phyloP scores from a whole-genome alignment of 1,140 invertebrate genomes.

The Frieseomelitta varia region DNA sequence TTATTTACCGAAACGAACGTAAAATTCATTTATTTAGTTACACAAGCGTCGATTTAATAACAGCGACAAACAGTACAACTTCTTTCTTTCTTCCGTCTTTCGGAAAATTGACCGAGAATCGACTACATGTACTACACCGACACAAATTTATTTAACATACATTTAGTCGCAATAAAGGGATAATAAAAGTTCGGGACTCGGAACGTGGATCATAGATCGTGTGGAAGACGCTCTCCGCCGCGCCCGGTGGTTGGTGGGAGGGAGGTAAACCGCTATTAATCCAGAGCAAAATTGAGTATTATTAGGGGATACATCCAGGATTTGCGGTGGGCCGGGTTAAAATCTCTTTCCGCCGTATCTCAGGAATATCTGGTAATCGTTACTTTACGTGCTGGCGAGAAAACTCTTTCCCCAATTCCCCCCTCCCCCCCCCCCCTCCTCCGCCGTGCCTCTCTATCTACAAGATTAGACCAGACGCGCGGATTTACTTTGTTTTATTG shows the following conservation, averaged over 20 bases:
- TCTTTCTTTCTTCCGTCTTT: too few relatives aligned
- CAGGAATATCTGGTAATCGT: conserved; percentile 74
- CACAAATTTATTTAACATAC: conserved; percentile 55
- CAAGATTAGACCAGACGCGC: conserved; percentile 74
- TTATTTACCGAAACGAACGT: too few relatives aligned
- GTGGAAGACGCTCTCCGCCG: conserved; percentile 48
- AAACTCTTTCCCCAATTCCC: conserved; percentile 21
- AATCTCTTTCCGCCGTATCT: conserved; percentile 77
- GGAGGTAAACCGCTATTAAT: conserved; percentile 81
- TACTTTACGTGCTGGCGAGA: conserved; percentile 62
- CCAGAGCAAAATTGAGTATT: conserved; percentile 82
- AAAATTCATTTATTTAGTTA: too few relatives aligned
- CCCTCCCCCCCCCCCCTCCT: not conserved
- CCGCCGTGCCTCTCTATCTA: conserved; percentile 66
- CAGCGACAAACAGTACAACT: too few relatives aligned
- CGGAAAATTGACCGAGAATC: too few relatives aligned
- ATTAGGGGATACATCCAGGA: conserved; percentile 79
- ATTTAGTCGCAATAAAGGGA: conserved; percentile 70
- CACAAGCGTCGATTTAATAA: too few relatives aligned
- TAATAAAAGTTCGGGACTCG: conserved; percentile 71
- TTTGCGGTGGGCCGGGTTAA: conserved; percentile 79
- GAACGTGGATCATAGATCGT: conserved; percentile 38
- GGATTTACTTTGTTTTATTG: conserved; percentile 79
- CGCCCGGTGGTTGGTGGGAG: conserved; percentile 47
- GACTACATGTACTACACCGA: too few relatives aligned